Percentiles rank a stretch among this genome's conserved stretches.
phyloP scores from a whole-genome alignment of 2,888 invertebrate species.

The Schrankia costaestrigalis region DNA sequence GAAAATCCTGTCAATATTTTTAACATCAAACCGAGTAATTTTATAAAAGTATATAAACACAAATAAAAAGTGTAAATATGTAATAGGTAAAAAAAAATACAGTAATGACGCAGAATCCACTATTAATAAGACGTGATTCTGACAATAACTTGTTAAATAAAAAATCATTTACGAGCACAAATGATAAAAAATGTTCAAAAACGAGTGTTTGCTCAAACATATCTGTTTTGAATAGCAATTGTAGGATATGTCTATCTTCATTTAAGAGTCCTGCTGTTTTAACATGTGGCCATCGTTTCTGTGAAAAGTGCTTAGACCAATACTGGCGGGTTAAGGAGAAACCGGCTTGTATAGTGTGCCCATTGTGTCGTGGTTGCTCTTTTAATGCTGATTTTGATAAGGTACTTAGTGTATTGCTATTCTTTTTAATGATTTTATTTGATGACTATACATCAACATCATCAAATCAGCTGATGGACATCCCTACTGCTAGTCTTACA shows the following conservation, averaged over 20 bases:
- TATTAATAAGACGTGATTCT: no score
- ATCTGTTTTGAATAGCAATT: constrained; percentile 42
- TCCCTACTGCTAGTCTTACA: no score
- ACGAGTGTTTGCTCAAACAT: constrained; percentile 30
- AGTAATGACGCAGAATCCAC: no score
- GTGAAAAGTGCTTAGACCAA: constrained; percentile 47
- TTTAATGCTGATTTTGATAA: constrained; percentile 52
- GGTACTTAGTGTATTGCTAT: constrained; percentile 22
- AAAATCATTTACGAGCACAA: no score
- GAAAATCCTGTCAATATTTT: no score
- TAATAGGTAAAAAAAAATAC: constrained; percentile 3
- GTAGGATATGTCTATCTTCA: constrained; percentile 57
- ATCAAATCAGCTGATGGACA: no score
- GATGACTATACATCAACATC: no score
- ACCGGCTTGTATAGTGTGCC: constrained; percentile 51
- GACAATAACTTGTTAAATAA: no score
- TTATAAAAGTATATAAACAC: constrained; percentile 10
- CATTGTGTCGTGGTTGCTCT: constrained; percentile 49
- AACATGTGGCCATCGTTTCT: constrained; percentile 61
- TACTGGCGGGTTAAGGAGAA: constrained; percentile 50
- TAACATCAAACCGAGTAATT: no score
- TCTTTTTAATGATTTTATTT: no score
- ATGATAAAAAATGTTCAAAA: no score
- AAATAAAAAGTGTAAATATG: constrained; percentile 8
- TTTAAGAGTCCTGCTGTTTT: constrained; percentile 46